phyloP scores from a whole-genome alignment of 2,797 vertebrate species.

The Danio aesculapii region DNA sequence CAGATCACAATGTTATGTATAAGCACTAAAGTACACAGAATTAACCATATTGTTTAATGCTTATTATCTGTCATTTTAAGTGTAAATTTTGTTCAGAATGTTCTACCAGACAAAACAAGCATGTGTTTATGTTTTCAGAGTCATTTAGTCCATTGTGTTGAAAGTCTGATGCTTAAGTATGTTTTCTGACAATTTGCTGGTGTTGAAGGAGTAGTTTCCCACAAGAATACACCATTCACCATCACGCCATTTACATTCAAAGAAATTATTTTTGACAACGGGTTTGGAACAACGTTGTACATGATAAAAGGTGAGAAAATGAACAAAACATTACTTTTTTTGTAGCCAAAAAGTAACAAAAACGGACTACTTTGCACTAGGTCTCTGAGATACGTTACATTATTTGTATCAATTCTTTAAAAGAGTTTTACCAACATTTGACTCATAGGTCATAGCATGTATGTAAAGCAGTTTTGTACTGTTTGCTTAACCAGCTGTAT shows the following conservation, averaged over 20 bases:
- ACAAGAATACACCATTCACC: neutral
- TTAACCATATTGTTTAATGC: neutral
- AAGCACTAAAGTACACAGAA: neutral
- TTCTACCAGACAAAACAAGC: neutral
- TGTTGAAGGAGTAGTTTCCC: neutral
- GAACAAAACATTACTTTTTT: neutral
- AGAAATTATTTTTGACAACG: neutral
- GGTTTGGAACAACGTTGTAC: neutral
- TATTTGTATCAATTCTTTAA: constrained; percentile 1
- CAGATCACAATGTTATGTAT: neutral
- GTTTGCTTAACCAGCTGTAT: constrained; percentile 10
- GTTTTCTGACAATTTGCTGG: neutral
- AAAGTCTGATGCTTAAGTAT: neutral
- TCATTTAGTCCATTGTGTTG: neutral
- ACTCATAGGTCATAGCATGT: constrained; percentile 27
- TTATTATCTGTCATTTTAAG: neutral
- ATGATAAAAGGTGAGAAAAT: constrained; percentile 1
- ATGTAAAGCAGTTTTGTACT: constrained; percentile 6
- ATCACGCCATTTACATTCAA: neutral
- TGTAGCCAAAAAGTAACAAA: constrained; percentile 28
- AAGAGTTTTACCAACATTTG: neutral
- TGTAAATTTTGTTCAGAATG: neutral
- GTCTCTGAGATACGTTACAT: neutral
- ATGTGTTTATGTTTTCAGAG: neutral
- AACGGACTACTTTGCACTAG: neutral